Evolutionary conservation across 1,140 invertebrate genomes (phyloP).

Genomic region (Heliothis virescens): DNA sequence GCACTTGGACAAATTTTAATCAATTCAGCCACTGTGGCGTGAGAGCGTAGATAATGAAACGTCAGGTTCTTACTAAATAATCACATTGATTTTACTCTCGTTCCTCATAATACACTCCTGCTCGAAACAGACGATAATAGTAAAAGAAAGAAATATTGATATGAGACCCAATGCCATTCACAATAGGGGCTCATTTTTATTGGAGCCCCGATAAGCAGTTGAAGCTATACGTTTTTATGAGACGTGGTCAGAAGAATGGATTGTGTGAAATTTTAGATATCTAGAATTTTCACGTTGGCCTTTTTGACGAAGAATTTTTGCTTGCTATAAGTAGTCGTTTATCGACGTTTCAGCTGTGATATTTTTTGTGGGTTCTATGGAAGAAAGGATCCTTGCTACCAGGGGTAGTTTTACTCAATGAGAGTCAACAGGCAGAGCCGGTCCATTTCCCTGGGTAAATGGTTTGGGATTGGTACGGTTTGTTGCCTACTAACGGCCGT

Average conservation of each 20-base stretch:
- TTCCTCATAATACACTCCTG: background rate
- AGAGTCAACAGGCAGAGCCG: no score
- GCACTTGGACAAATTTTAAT: no score
- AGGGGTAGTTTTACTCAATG: no score
- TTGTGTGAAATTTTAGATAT: background rate
- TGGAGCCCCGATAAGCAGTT: background rate
- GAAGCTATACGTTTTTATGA: background rate
- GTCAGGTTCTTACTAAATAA: no score
- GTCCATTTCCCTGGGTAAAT: no score
- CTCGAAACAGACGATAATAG: background rate
- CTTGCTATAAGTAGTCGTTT: background rate
- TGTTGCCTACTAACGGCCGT: no score
- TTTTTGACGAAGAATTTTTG: background rate
- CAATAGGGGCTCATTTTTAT: constrained; percentile 26
- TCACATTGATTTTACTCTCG: background rate
- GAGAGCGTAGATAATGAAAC: no score
- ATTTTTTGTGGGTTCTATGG: no score
- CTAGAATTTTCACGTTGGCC: background rate
- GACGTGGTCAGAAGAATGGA: constrained; percentile 2
- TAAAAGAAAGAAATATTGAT: constrained; percentile 15
- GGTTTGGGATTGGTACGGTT: no score
- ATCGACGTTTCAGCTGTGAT: background rate
- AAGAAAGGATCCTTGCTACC: no score
- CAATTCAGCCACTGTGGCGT: no score
- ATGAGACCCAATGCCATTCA: constrained; percentile 20